Base-by-base conservation (phyloP, 2,888 invertebrate genomes). In the Metallyticus violacea region DNA sequence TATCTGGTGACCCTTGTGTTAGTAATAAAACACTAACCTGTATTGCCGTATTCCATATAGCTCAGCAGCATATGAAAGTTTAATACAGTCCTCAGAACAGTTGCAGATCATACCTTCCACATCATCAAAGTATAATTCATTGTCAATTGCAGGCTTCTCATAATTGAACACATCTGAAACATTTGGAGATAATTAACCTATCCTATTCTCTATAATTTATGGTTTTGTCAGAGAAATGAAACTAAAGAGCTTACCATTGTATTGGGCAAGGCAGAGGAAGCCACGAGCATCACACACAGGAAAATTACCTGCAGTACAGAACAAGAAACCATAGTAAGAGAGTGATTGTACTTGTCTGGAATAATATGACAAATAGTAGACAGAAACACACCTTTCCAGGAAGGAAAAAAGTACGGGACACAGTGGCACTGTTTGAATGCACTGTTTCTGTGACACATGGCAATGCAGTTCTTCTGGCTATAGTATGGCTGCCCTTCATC, bases 71-170 rank as follows among this genome's bases (percentile, higher is more conserved):
- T 90, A 91, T 87, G 89, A 88, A 85, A 90, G 90, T 83, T 89
- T 89, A 9, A 89, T 88, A 86, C 91, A 91, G 84, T 90, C 90
- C 3, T 90, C 89, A 7, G 88, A 89, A 80, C 91, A 91, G 30
- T 89, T 86, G 88, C 91, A 91, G 15, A 88, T 81, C 89, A 91
- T 89, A 6, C 89, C 90, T 1, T 87, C 76, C 28, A 89, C 88
- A 30, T 89, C 86, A 25, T 86, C 78, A 9, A 82, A 81, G 79
- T 89, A 89, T 81, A 88, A 89, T 1, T 86, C 83, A 22, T 88
- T 89, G 22, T 88, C 88, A 28, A 85, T 86, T 26, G 88, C 62
- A 2, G 90, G 89, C 77, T 89, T 86, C 85, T 89, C 89, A 79
- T 89, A 90, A 85, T 90, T 91, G 88, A 91, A 90, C 9, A 90